phyloP scores from a whole-genome alignment of 2,888 invertebrate genomes.

The Drosophila falleni region DNA sequence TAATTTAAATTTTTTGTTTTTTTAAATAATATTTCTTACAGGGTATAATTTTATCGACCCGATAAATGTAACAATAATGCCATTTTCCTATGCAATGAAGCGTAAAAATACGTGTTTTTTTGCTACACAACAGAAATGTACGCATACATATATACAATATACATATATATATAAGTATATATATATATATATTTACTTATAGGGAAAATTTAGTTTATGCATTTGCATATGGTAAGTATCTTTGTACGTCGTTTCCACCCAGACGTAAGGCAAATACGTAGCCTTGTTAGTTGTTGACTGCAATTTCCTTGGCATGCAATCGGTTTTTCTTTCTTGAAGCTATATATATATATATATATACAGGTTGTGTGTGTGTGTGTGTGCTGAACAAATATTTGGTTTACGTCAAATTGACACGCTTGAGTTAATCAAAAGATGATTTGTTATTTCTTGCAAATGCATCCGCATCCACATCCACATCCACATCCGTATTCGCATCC shows the following conservation, averaged over 20 bases:
- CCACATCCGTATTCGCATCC: constrained; percentile 14
- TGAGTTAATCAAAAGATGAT: constrained; percentile 82
- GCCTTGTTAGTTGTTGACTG: constrained; percentile 80
- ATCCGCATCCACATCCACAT: constrained; percentile 56
- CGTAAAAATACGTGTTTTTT: constrained; percentile 71
- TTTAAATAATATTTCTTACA: neutral
- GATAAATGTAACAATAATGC: constrained; percentile 35
- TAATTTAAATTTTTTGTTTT: neutral
- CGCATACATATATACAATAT: constrained; percentile 5
- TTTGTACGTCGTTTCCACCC: constrained; percentile 47
- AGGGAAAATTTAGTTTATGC: constrained; percentile 74
- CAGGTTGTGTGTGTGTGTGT: constrained; percentile 27
- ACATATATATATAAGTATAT: constrained; percentile 20
- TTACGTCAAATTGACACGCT: constrained; percentile 80
- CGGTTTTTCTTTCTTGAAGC: constrained; percentile 49
- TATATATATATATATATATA: neutral
- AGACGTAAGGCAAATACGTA: constrained; percentile 73
- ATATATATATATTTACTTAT: constrained; percentile 18
- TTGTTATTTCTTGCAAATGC: constrained; percentile 80
- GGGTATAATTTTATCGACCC: constrained; percentile 35
- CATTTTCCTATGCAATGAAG: constrained; percentile 75
- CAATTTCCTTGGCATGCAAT: constrained; percentile 76
- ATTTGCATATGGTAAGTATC: constrained; percentile 66
- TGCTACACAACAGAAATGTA: constrained; percentile 42
- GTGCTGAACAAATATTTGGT: constrained; percentile 75